Evolutionary conservation across 2,888 invertebrate genomes (phyloP).

Genomic region (Cremastobaeus sp.): DNA sequence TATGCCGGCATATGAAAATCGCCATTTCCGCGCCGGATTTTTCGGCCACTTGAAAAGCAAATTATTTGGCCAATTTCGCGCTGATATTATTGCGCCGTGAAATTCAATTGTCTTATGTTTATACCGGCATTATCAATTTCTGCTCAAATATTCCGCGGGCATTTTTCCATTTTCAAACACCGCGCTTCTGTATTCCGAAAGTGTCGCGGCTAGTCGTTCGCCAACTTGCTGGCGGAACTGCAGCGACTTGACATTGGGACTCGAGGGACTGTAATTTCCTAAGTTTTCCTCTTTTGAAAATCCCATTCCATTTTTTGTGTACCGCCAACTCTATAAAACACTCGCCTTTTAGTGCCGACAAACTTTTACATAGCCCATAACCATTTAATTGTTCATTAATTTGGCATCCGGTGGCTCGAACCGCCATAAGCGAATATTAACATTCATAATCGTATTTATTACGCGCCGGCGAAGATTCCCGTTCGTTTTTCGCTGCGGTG

Average conservation of each 20-base stretch:
- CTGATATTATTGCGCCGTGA: neutral
- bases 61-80: too few species aligned
- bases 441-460: slow-evolving; percentile 44
- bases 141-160: slow-evolving; percentile 5
- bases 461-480: neutral
- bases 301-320: slow-evolving; percentile 26
- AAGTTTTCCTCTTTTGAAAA: slow-evolving; percentile 56
- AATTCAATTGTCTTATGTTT: neutral
- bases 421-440: slow-evolving; percentile 37
- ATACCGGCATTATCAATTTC: slow-evolving; percentile 6
- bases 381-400: slow-evolving; percentile 53
- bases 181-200: slow-evolving; percentile 37
- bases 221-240: slow-evolving; percentile 48
- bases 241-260: slow-evolving; percentile 57
- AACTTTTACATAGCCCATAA: slow-evolving; percentile 49
- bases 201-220: slow-evolving; percentile 33
- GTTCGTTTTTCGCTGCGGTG: too few species aligned
- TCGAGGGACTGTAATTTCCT: slow-evolving; percentile 58
- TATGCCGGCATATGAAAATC: neutral
- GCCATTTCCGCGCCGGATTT: too few species aligned
- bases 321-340: slow-evolving; percentile 36
- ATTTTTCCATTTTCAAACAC: slow-evolving; percentile 27
- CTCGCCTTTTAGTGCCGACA: slow-evolving; percentile 39
- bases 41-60: too few species aligned
- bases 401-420: slow-evolving; percentile 7